Base-by-base conservation (phyloP, 2,113 vertebrate genomes). In the Hippocampus mohnikei region DNA sequence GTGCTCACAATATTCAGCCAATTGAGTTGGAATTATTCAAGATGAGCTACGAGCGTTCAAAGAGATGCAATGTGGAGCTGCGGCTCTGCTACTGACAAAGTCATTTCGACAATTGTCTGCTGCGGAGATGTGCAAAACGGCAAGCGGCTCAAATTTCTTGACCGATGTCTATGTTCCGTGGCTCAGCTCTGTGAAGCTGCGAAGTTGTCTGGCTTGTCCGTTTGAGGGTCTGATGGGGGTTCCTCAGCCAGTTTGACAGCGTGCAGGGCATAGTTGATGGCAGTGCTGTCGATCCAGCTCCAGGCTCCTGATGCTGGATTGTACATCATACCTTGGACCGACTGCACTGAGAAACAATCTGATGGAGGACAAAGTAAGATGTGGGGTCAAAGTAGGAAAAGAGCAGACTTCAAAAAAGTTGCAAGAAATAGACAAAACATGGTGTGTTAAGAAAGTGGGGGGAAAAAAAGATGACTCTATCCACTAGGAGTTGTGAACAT, bases 231-330 rank as follows among this genome's bases (percentile, higher is more conserved):
- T 0, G 84, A 8, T 27, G 62, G 61, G 0, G 73, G 81, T 16
- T 48, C 58, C 0, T 77, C 75, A 25, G 21, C 84, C 5, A 60
- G 61, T 76, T 93, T 98, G 73, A 98, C 74, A 0, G 96, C 96
- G 0, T 98, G 95, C 59, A 96, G 69, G 0, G 95, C 95, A 9
- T 99, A 99, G 90, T 97, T 98, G 67, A 99, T 75, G 66, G 91
- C 91, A 0, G 89, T 95, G 82, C 84, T 95, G 82, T 90, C 72
- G 37, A 64, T 87, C 97, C 96, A 98, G 74, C 89, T 91, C 97
- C 97, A 99, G 1, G 81, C 83, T 64, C 94, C 90, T 0, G 69
- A 94, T 12, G 95, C 50, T 0, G 96, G 96, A 74, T 96, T 98
- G 72, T 95, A 98, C 71, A 95, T 21, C 95, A 98, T 96, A 66